phyloP scores from a whole-genome alignment of 2,888 invertebrate genomes.

The Hemaris fuciformis region DNA sequence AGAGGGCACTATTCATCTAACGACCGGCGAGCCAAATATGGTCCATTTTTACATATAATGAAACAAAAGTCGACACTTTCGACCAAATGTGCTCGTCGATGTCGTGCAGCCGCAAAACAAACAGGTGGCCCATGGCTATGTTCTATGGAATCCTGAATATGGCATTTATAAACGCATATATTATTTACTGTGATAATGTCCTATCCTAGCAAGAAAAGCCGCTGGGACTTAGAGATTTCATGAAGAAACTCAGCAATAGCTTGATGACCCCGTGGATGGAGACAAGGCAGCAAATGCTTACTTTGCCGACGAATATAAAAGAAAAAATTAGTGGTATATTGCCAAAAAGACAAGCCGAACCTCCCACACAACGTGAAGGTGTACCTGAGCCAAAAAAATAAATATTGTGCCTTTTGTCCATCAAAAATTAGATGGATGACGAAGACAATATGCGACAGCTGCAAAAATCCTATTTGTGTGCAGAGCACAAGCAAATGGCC shows the following conservation, averaged over 20 bases:
- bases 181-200: conserved; percentile 17
- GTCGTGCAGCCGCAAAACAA: conserved; percentile 23
- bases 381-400: too few species aligned
- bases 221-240: conserved; percentile 18
- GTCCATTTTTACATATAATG: conserved; percentile 22
- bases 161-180: conserved; percentile 19
- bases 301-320: conserved; percentile 10
- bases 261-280: conserved; percentile 17
- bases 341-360: too few species aligned
- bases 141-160: conserved; percentile 27
- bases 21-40: conserved; percentile 17
- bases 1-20: background rate
- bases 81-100: conserved; percentile 25
- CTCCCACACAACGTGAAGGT: too few species aligned
- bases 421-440: too few species aligned
- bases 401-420: too few species aligned
- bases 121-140: conserved; percentile 24
- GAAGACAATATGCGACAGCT: too few species aligned
- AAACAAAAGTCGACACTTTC: conserved; percentile 24
- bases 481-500: too few species aligned
- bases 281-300: conserved; percentile 12
- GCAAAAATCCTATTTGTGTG: too few species aligned
- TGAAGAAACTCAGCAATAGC: conserved; percentile 17
- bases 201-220: conserved; percentile 20
- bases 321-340: conserved; percentile 7